Percentiles rank a stretch among this genome's conserved stretches.
phyloP scores from a whole-genome alignment of 2,113 vertebrate species.

The Irena cyanogastra region DNA sequence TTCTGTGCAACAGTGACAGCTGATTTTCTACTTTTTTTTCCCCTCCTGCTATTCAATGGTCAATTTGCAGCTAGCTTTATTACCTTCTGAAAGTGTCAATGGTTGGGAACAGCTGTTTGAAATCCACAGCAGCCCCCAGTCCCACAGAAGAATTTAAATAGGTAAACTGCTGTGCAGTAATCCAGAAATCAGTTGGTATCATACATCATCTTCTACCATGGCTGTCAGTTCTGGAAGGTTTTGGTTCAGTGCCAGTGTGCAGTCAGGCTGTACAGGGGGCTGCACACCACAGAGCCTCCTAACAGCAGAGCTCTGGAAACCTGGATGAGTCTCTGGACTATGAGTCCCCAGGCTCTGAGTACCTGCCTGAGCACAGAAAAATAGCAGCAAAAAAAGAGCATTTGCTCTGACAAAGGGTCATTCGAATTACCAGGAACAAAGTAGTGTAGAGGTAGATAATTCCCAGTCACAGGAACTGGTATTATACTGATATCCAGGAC shows the following conservation, averaged over 20 bases:
- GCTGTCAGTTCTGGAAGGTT: neutral
- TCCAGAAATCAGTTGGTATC: neutral
- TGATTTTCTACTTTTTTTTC: neutral
- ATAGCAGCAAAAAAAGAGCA: neutral
- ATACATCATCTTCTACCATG: neutral
- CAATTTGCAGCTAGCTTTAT: neutral
- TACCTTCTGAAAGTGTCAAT: neutral
- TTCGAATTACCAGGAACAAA: neutral
- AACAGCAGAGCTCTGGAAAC: neutral
- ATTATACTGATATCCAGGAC: neutral
- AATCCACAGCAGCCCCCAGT: neutral
- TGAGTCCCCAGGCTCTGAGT: neutral
- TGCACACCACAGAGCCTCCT: neutral
- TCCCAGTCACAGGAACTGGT: neutral
- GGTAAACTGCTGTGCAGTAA: constrained; percentile 12
- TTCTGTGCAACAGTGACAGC: neutral
- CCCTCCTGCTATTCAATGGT: neutral
- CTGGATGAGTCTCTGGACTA: too few species aligned
- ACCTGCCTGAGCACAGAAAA: neutral
- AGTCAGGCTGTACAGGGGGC: neutral
- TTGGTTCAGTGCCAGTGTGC: neutral
- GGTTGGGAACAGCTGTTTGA: neutral
- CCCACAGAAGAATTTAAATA: neutral
- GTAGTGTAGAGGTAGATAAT: neutral
- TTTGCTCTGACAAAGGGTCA: neutral